phyloP scores from a whole-genome alignment of 1,140 invertebrate genomes.

The Drosophila ironensis region DNA sequence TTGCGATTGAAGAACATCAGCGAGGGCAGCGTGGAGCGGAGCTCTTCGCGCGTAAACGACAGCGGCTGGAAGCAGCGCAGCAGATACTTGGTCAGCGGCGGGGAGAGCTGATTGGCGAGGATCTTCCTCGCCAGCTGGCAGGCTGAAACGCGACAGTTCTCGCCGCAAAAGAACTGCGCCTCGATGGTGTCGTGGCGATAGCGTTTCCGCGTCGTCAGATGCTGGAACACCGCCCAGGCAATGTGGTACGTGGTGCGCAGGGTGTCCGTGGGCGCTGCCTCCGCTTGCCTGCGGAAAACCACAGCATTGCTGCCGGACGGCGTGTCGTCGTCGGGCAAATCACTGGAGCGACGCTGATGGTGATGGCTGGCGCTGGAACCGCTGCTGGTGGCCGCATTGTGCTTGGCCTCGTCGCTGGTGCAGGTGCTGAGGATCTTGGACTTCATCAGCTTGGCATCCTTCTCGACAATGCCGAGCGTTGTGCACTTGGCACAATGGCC shows the following conservation, averaged over 20 bases:
- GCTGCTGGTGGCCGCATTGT: constrained; percentile 51
- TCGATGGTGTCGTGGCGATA: constrained; percentile 68
- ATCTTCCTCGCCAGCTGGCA: constrained; percentile 76
- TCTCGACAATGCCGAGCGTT: constrained; percentile 74
- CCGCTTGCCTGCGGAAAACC: constrained; percentile 47
- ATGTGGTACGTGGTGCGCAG: constrained; percentile 76
- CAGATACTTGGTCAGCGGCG: constrained; percentile 64
- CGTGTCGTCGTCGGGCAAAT: constrained; percentile 22
- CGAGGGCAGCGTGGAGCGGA: constrained; percentile 70
- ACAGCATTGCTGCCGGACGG: constrained; percentile 9
- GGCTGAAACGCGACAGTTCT: constrained; percentile 67
- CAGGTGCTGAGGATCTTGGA: constrained; percentile 79
- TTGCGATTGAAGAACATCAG: constrained; percentile 80
- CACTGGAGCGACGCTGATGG: constrained; percentile 42
- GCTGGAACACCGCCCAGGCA: constrained; percentile 79
- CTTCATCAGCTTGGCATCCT: constrained; percentile 76
- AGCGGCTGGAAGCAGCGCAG: constrained; percentile 75
- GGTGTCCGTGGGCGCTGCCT: constrained; percentile 27
- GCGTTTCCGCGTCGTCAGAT: constrained; percentile 66
- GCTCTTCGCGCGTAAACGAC: constrained; percentile 71
- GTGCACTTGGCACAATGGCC: constrained; percentile 74
- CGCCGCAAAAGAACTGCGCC: constrained; percentile 69
- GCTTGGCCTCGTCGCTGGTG: constrained; percentile 68
- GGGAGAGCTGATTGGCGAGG: constrained; percentile 73
- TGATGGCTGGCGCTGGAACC: constrained; percentile 32